Percentiles rank a stretch among this genome's conserved stretches.
Conservation (phyloP, 1,140 invertebrate species). For the Halictus rubicundus region DNA sequence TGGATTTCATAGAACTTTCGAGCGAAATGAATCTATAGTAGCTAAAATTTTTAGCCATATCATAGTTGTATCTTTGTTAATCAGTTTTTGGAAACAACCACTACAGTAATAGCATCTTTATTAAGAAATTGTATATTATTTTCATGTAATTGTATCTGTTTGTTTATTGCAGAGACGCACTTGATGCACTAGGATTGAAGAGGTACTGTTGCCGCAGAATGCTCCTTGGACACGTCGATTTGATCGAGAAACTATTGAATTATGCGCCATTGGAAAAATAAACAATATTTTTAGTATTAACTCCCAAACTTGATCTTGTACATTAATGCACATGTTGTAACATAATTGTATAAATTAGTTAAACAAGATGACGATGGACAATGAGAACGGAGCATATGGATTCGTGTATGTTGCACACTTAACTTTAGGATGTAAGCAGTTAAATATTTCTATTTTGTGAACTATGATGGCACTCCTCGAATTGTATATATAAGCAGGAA, state of each 20-base stretch:
- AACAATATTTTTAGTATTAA: background rate
- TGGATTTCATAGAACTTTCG: background rate
- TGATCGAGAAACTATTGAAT: constrained; percentile 99
- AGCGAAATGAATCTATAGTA: background rate
- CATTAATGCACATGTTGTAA: constrained; percentile 35
- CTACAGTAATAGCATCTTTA: too few species aligned
- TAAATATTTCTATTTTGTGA: background rate
- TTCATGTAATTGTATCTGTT: background rate
- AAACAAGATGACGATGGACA: background rate
- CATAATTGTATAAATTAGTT: constrained; percentile 39
- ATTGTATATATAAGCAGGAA: background rate
- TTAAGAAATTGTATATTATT: background rate
- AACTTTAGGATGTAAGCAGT: background rate
- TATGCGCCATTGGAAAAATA: constrained; percentile 97
- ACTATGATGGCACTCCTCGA: background rate
- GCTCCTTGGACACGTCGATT: constrained; percentile 98
- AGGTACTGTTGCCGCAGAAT: constrained; percentile 99
- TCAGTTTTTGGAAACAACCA: too few species aligned
- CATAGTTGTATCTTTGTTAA: background rate
- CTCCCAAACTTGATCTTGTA: background rate
- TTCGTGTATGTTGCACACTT: background rate
- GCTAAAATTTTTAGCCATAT: background rate
- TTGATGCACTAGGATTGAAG: constrained; percentile 98
- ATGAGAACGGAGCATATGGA: background rate
- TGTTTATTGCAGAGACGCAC: constrained; percentile 90